Evolutionary conservation across 1,140 invertebrate species (phyloP), one percentile per base, ranked within the genome.

Genomic region (Drosophila aff.): DNA sequence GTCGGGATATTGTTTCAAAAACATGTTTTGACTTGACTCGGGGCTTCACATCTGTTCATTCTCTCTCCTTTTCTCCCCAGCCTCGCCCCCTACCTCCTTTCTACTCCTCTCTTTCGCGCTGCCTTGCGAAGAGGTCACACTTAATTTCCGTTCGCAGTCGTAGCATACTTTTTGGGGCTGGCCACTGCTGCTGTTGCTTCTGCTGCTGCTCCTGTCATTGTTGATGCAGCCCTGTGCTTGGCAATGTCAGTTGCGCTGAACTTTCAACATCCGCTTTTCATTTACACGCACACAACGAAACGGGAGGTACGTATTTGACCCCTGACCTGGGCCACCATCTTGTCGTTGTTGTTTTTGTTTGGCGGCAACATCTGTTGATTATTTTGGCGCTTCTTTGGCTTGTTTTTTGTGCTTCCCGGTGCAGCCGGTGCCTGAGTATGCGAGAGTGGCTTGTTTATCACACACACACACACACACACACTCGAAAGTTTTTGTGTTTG

Each of bases 251-350:
- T 90, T 68, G 80, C 76, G 76, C 79, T 90, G 85, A 90, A 90
- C 85, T 85, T 90, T 90, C 81, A 90, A 90, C 86, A 90, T 90
- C 84, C 84, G 84, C 83, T 86, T 87, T 86, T 87, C 83, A 86
- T 86, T 87, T 86, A 79, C 82, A 78, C 78, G 57, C 76, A 79
- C 63, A 60, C 43, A 53, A 49, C 62, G 31, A 28, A n/a, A 50
- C 16, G 9, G 6, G 33, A 13, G 23, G 46, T 23, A 36, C 28
- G 47, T 65, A 52, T 85, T 71, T 65, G 60, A 69, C 46, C 59
- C 58, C 50, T 49, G 49, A 47, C 47, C 58, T 64, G 61, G 50
- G 41, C 28, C 38, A 18, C 23, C 74, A 43, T 43, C 49, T 33
- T 77, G 52, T 59, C 77, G 79, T 67, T 38, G 60, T 60, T 81